Base-by-base conservation (phyloP, 1,140 invertebrate species). In the Bombus superbus region DNA sequence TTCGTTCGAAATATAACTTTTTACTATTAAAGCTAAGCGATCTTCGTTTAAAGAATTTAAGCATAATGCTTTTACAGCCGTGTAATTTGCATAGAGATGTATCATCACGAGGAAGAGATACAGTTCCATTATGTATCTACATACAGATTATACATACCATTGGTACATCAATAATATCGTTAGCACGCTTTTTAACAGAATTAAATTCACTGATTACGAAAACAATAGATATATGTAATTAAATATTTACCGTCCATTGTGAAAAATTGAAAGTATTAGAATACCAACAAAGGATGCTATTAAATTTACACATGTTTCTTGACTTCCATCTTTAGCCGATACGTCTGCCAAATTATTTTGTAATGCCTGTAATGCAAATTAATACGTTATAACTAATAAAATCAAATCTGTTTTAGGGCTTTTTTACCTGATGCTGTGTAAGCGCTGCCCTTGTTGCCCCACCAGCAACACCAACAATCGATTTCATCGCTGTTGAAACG, bases 271-370 rank as follows among this genome's bases (percentile, higher is more conserved):
- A 3, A 99, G 95, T 72, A 99, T 93, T 42, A 97, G 94, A 59
- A 99, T 96, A 81, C 98, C 98, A 25, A 97, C 91, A 78, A 98
- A 93, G 10, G 98, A 97, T 22, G 98, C 98, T 53, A 97, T 93
- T 69, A 99, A 95, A 95, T 99, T 99, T 1, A 99, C 98, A 89
- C 98, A 96, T 0, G 98, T 99, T 94, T 99, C 99, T 96, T 99
- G 99, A 88, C 98, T 98, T 15, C 98, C 98, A 95, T 99, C 99
- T 96, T 99, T 99, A 2, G 98, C 98, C 9, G 98, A 97, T 1
- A 99, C 98, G 95, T 99, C 97, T 3, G 98, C 99, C 94, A 99
- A 96, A 95, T 99, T 99, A 85, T 98, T 97, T 86, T 97, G 94
- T 72, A 98, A 94, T 0, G 98, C 98, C 96, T 97, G 95, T 38